Base-by-base conservation (phyloP, 2,888 invertebrate genomes). In the Drosophila gaucha region DNA sequence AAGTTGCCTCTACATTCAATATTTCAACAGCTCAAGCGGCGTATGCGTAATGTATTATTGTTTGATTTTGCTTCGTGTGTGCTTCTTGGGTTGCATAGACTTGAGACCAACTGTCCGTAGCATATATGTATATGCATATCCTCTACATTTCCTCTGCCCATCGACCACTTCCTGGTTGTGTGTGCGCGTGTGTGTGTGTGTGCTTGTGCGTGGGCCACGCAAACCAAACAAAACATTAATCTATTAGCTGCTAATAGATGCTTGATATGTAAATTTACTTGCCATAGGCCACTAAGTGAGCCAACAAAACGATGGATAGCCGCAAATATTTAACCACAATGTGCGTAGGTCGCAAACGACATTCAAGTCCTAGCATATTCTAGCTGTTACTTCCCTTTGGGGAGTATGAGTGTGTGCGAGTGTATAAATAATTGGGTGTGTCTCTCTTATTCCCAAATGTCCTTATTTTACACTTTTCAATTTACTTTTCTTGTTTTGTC, bases 211-310 rank as follows among this genome's bases (percentile, higher is more conserved):
- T 31, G 36, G 62, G 9, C 12, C 26, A 9, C 24, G 35, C 30
- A 20, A 55, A 26, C 31, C 78, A 68, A 76, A 84, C 80, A 70
- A 57, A 76, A 75, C 79, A 67, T 67, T 88, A 88, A 88, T 88
- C 82, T 84, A 86, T 84, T 80, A 84, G 82, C 85, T 73, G 85
- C 69, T 86, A 84, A 88, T 84, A 86, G 82, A 69, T 86, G 73
- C 68, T 66, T 64, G 66, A 70, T 79, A 88, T 78, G 82, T 59
- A 83, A 84, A 84, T 88, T 84, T 80, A 47, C 77, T 39, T 66
- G 62, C 50, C 58, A 31, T 35, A 46, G 86, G 67, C 58, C 67
- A 57, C 66, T 44, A 64, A 72, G 62, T 60, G 46, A 51, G 78
- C 18, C 73, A 60, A 77, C 56, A 50, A 24, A 20, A 28, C 51